These are phyloP conservation scores for Melopsittacus undulatus DNA, from an alignment of 2,797 vertebrate genomes.

Conservation along the genomic window DNA sequence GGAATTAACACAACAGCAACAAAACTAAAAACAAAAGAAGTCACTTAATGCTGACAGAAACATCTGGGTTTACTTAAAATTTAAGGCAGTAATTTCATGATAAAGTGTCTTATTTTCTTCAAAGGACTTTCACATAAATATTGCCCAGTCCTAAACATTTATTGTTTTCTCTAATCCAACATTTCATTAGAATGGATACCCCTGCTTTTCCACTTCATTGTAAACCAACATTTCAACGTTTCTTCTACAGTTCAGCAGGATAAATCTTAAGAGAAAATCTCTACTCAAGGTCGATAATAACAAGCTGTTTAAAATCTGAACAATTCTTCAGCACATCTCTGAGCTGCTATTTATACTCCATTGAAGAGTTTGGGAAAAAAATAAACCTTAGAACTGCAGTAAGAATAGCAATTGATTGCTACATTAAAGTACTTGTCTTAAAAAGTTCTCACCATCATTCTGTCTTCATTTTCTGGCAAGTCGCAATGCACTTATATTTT, in stretches of 20 bases:
- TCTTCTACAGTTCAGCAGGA: neutral
- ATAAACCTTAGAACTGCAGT: neutral
- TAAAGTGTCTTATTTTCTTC: neutral
- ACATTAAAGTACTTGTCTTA: neutral
- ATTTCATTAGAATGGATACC: neutral
- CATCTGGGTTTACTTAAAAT: neutral
- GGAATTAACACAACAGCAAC: neutral
- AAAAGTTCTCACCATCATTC: neutral
- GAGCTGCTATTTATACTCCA: neutral
- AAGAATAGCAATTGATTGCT: conserved; percentile 8
- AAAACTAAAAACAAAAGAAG: neutral
- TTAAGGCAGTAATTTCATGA: neutral
- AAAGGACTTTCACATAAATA: neutral
- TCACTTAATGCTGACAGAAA: neutral
- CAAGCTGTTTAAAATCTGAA: neutral
- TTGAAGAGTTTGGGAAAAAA: neutral
- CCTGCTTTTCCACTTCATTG: neutral
- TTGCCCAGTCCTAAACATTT: neutral
- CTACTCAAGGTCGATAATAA: neutral
- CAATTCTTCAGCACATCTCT: neutral
- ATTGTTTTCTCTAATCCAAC: neutral
- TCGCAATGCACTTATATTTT: neutral
- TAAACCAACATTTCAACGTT: neutral
- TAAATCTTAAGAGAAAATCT: neutral
- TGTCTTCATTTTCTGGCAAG: neutral